These are phyloP conservation scores for Apotomis capreana DNA, from an alignment of 2,888 invertebrate genomes.

Conservation along the genomic window DNA sequence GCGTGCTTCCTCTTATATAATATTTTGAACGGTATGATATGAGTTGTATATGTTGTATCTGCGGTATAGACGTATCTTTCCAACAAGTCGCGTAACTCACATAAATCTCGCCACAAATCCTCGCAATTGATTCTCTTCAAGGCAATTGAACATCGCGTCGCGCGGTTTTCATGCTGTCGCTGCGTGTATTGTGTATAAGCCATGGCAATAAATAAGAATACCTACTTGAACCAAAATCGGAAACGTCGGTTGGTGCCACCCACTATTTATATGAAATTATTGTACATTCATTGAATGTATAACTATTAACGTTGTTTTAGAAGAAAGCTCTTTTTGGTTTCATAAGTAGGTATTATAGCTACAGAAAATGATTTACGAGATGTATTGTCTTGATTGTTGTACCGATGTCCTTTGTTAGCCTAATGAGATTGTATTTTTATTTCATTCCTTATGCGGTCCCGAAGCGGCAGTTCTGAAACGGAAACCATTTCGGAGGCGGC, in stretches of 20 bases:
- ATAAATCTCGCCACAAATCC: constrained; percentile 37
- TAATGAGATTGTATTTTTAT: constrained; percentile 27
- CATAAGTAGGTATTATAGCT: neutral
- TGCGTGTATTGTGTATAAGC: constrained; percentile 20
- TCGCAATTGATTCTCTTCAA: constrained; percentile 39
- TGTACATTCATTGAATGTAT: neutral
- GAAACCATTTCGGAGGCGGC: constrained; percentile 6
- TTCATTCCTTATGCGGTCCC: constrained; percentile 1
- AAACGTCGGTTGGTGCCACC: neutral
- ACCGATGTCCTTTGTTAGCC: constrained; percentile 12
- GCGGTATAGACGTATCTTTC: constrained; percentile 15
- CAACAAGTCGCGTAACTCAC: constrained; percentile 20
- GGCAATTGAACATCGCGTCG: constrained; percentile 35
- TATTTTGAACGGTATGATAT: constrained; percentile 10
- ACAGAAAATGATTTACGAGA: constrained; percentile 6
- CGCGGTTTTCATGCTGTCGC: constrained; percentile 36
- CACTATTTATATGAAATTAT: neutral
- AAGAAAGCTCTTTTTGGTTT: constrained; percentile 6
- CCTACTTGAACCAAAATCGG: constrained; percentile 23
- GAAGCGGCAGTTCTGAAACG: neutral
- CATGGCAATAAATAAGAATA: constrained; percentile 23
- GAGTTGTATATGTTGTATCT: neutral
- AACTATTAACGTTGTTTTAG: constrained; percentile 4
- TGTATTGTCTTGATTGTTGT: constrained; percentile 1
- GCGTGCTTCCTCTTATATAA: constrained; percentile 11